A percentile compares a stretch with the other conserved stretches of the same genome.
phyloP scores from a whole-genome alignment of 1,140 invertebrate genomes.

The Nasonia longicornis region DNA sequence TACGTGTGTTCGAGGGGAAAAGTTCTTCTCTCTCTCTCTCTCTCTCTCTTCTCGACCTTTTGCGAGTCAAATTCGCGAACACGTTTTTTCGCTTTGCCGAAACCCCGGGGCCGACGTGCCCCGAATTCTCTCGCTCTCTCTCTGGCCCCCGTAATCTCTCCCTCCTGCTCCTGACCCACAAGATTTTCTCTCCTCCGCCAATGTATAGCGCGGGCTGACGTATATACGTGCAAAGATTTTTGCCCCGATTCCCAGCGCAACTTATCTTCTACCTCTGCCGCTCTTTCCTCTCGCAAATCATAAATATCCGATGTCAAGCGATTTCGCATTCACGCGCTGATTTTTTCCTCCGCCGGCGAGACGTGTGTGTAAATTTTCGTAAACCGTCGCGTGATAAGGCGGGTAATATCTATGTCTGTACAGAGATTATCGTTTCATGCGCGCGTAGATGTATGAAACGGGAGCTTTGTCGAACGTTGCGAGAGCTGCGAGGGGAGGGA shows the following conservation, averaged over 20 bases:
- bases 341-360: background rate
- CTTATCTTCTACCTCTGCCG: background rate
- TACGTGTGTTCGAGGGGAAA: background rate
- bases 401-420: background rate
- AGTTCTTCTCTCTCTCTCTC: background rate
- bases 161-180: background rate
- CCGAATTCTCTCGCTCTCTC: slow-evolving; percentile 30
- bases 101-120: slow-evolving; percentile 36
- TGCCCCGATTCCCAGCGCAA: background rate
- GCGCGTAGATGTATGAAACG: background rate
- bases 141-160: slow-evolving; percentile 15
- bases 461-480: slow-evolving; percentile 15
- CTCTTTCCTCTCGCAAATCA: background rate
- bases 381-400: background rate
- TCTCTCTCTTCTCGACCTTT: background rate
- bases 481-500: background rate
- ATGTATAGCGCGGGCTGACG: background rate
- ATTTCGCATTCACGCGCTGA: slow-evolving; percentile 18
- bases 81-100: slow-evolving; percentile 30
- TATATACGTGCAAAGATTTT: slow-evolving; percentile 3
- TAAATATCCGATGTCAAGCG: slow-evolving; percentile 26
- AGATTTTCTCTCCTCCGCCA: background rate
- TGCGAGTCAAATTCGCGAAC: slow-evolving; percentile 38
- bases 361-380: background rate
- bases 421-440: background rate